phyloP scores from a whole-genome alignment of 2,797 vertebrate genomes.

The Zonotrichia albicollis region DNA sequence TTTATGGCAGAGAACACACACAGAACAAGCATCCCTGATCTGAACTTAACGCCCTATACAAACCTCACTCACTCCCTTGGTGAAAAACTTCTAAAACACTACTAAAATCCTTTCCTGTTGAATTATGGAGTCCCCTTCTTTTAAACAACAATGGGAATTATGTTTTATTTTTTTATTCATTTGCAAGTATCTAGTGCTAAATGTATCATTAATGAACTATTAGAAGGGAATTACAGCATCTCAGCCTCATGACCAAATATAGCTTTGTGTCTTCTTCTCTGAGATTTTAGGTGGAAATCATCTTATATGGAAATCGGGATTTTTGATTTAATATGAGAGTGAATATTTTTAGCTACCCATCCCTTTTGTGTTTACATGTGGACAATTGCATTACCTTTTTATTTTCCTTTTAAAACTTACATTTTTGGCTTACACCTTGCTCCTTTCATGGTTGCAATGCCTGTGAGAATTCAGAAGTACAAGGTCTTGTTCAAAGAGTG shows the following conservation, averaged over 20 bases:
- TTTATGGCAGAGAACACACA: not conserved
- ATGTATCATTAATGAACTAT: not conserved
- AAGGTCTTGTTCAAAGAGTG: slow-evolving; percentile 41
- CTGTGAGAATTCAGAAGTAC: slow-evolving; percentile 45
- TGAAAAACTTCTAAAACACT: not conserved
- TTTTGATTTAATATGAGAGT: not conserved
- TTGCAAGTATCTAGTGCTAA: not conserved
- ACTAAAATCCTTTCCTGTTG: not conserved
- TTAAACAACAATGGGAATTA: not conserved
- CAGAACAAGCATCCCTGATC: not conserved
- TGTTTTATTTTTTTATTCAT: not conserved
- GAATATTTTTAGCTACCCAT: not conserved
- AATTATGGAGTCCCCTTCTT: not conserved
- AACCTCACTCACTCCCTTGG: not conserved
- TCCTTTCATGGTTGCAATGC: not conserved
- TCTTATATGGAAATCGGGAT: not conserved
- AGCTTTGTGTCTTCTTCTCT: not conserved
- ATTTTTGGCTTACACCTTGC: slow-evolving; percentile 12
- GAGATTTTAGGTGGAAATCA: not conserved
- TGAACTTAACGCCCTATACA: not conserved
- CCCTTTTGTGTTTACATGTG: not conserved
- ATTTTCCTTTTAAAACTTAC: not conserved
- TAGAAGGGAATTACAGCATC: not conserved
- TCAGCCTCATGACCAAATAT: not conserved
- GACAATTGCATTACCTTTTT: not conserved